A percentile compares a stretch with the other conserved stretches of the same genome.
These are phyloP conservation scores for Pseudopodoces humilis DNA, from an alignment of 2,113 vertebrate species.

Conservation along the genomic window DNA sequence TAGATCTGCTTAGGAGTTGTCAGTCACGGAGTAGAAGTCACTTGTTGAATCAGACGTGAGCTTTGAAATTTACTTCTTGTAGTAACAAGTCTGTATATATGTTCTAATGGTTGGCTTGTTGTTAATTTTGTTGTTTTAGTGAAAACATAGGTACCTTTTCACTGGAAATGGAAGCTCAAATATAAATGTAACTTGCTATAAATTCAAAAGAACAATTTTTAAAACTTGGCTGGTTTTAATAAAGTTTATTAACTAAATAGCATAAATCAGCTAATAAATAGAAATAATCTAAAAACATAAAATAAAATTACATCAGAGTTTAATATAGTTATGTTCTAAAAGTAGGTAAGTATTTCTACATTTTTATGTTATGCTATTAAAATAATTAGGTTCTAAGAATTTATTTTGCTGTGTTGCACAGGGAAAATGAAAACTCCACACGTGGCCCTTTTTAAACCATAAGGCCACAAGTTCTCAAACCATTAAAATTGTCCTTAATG, in stretches of 20 bases:
- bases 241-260: neutral
- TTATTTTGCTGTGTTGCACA: neutral
- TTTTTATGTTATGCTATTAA: neutral
- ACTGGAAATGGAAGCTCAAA: neutral
- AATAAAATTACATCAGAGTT: neutral
- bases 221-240: neutral
- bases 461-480: neutral
- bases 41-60: neutral
- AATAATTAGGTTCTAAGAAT: neutral
- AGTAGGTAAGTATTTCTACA: neutral
- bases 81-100: neutral
- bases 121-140: neutral
- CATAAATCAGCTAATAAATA: neutral
- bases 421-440: neutral
- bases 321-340: neutral
- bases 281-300: neutral
- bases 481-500: neutral
- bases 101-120: neutral
- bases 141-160: neutral
- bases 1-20: neutral
- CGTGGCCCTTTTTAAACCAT: fast-evolving
- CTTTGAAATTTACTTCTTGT: neutral
- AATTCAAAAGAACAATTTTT: neutral
- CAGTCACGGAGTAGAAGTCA: neutral
- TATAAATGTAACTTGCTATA: neutral